Conservation (phyloP, 2,888 invertebrate species). For the Lithophane semibrunnea region DNA sequence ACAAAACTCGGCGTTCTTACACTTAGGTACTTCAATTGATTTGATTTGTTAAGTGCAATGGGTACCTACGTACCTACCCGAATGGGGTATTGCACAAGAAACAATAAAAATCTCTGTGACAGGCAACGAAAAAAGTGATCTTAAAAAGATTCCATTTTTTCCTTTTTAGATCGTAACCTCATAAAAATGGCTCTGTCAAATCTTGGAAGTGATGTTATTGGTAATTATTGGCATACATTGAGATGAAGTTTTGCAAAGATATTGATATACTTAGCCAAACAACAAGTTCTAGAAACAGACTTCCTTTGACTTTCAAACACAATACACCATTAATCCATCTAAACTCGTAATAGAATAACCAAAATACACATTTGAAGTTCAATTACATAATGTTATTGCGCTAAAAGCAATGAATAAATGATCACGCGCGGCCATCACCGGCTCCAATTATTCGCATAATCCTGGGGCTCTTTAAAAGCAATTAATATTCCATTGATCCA, state of each 20-base stretch:
- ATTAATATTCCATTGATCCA: constrained; percentile 85
- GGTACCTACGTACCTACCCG: too few relatives aligned
- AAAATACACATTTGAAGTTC: constrained; percentile 44
- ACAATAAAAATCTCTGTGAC: neutral
- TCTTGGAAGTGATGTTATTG: neutral
- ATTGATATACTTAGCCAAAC: neutral
- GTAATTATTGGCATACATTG: too few relatives aligned
- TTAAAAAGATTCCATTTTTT: too few relatives aligned
- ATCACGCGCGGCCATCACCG: constrained; percentile 72
- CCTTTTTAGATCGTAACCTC: too few relatives aligned
- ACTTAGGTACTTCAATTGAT: neutral
- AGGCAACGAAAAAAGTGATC: too few relatives aligned
- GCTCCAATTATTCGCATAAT: constrained; percentile 84
- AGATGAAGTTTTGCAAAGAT: neutral
- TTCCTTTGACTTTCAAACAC: too few relatives aligned
- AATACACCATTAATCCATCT: neutral
- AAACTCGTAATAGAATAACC: constrained; percentile 32
- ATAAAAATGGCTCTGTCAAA: neutral
- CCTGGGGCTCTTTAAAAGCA: constrained; percentile 84
- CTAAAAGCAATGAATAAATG: constrained; percentile 67
- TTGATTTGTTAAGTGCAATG: neutral
- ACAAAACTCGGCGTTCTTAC: neutral
- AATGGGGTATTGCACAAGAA: neutral
- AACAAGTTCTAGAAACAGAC: neutral
- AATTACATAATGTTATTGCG: constrained; percentile 61